These are phyloP conservation scores for Cebus imitator DNA, from an alignment of 2,113 vertebrate genomes.

Conservation along the genomic window DNA sequence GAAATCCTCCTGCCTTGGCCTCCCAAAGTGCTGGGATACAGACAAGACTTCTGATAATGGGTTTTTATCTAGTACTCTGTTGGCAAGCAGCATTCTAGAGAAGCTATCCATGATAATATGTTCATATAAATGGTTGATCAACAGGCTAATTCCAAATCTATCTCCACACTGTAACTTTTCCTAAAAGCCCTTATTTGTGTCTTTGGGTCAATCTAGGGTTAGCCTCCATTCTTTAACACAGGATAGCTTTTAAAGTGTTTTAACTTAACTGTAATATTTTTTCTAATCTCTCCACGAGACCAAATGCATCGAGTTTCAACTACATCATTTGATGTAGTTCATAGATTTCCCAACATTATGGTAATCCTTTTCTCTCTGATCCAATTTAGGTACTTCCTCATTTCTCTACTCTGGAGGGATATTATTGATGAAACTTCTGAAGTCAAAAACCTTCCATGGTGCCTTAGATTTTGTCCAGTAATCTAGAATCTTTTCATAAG, in stretches of 20 bases:
- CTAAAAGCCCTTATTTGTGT: neutral
- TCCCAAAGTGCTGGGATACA: no score
- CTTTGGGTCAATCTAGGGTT: neutral
- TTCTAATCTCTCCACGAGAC: neutral
- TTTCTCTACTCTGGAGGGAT: neutral
- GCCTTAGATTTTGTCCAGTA: neutral
- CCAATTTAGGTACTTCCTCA: neutral
- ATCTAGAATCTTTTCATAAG: neutral
- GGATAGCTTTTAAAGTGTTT: neutral
- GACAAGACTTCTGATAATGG: neutral
- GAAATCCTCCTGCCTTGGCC: no score
- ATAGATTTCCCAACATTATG: neutral
- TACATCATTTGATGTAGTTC: neutral
- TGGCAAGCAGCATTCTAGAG: neutral
- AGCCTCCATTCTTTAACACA: neutral
- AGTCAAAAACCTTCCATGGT: neutral
- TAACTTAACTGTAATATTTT: neutral
- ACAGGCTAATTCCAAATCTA: neutral
- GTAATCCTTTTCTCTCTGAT: neutral
- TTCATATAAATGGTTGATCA: neutral
- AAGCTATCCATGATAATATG: neutral
- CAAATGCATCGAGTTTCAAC: neutral
- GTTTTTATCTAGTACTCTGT: neutral
- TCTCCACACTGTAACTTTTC: neutral
- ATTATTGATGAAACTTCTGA: neutral